These are phyloP conservation scores for Sycophila sp. DNA, from an alignment of 1,140 invertebrate species.

Conservation along the genomic window DNA sequence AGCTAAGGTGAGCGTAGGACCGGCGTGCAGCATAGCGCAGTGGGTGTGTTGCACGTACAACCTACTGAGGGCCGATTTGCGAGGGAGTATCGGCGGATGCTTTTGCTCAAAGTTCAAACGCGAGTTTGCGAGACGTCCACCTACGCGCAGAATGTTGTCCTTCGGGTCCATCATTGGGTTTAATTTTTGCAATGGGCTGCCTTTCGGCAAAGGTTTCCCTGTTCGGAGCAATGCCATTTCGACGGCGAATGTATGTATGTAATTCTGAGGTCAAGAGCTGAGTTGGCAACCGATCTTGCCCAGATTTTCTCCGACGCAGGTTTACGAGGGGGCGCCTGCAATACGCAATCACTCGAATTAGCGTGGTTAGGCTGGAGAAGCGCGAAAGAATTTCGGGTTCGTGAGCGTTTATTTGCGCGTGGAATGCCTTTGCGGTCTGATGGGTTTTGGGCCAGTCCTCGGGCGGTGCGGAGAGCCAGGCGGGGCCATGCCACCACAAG, in stretches of 20 bases:
- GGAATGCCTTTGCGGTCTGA: not conserved
- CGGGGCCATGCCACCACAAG: slow-evolving; percentile 57
- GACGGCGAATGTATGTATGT: not conserved
- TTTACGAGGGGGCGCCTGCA: not conserved
- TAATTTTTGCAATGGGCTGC: not conserved
- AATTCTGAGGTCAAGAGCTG: not conserved
- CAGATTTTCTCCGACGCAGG: not conserved
- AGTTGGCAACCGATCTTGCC: not conserved
- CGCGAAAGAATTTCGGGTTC: not conserved
- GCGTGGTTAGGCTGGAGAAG: not conserved
- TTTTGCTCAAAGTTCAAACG: not conserved
- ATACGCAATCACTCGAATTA: not conserved
- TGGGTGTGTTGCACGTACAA: not conserved
- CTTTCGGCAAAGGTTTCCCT: not conserved
- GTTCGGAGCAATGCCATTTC: not conserved
- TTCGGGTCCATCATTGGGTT: not conserved
- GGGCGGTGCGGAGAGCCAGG: not conserved
- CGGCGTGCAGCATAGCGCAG: not conserved
- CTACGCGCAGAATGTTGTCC: not conserved
- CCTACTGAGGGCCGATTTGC: not conserved
- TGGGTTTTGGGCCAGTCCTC: not conserved
- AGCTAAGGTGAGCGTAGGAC: not conserved
- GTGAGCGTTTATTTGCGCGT: not conserved
- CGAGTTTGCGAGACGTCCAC: not conserved
- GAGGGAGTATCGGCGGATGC: slow-evolving; percentile 7